A percentile compares a stretch with the other conserved stretches of the same genome.
These are phyloP conservation scores for Yponomeuta cagnagella DNA, from an alignment of 2,888 invertebrate species.

Conservation along the genomic window DNA sequence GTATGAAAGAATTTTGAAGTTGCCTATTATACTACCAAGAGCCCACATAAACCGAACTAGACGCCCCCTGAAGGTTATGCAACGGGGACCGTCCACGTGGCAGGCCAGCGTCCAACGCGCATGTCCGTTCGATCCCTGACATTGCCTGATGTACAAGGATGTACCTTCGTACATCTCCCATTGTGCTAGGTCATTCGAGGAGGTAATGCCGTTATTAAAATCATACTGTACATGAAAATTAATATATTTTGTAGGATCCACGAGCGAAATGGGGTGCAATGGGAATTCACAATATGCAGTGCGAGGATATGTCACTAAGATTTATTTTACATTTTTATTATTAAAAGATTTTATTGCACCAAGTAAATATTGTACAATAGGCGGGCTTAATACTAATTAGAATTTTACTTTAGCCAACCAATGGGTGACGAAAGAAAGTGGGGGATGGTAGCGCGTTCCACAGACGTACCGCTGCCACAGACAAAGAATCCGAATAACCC, in stretches of 20 bases:
- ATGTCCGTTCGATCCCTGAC: constrained; percentile 46
- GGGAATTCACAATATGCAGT: too few relatives aligned
- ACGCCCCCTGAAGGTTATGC: constrained; percentile 51
- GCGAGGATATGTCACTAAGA: too few relatives aligned
- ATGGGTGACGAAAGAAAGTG: too few relatives aligned
- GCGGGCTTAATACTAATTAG: too few relatives aligned
- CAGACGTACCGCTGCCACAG: too few relatives aligned
- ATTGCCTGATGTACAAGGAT: constrained; percentile 26
- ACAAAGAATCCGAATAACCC: too few relatives aligned
- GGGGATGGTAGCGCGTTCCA: too few relatives aligned
- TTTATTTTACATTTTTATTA: too few relatives aligned
- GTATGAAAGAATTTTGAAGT: too few relatives aligned
- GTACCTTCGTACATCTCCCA: constrained; percentile 23
- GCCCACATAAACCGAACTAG: neutral
- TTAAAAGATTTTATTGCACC: too few relatives aligned
- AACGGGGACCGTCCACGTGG: constrained; percentile 67
- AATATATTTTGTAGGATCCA: neutral
- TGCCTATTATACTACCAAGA: neutral
- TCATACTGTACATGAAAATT: neutral
- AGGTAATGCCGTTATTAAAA: neutral
- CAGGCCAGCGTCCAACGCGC: constrained; percentile 42
- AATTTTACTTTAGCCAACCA: too few relatives aligned
- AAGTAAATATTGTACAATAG: too few relatives aligned
- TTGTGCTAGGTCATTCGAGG: neutral
- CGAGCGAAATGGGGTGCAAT: neutral